Base-by-base conservation (phyloP, 1,140 invertebrate genomes). In the Ceratitis capitata region DNA sequence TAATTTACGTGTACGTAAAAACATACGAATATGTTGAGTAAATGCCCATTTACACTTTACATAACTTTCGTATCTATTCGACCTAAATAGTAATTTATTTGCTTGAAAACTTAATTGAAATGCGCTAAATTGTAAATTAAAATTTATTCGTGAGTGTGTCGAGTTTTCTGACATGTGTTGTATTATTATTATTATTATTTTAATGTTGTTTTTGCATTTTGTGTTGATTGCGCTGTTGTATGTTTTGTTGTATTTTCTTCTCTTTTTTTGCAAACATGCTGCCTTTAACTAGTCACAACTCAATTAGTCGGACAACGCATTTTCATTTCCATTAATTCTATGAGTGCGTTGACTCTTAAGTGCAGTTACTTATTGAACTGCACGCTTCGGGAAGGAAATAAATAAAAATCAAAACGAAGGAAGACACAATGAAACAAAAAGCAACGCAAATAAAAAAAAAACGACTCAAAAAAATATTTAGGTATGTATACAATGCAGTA, bases 281-380 rank as follows among this genome's bases (percentile, higher is more conserved):
- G 29, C 16, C 3, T 69, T 69, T 69, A 78, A n/a, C 69, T 78
- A 78, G 69, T 45, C 35, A 26, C 69, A 78, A 47, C 39, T 78
- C 69, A 78, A 78, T 78, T 78, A 78, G 69, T 45, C 19, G 19
- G n/a, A n/a, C 69, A 16, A 78, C 69, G 69, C 69, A 23, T 78
- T 78, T 78, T n/a, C 35, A 78, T 78, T 74, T 74, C 10, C 69
- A 45, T 45, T 42, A 26, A 45, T 23, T 45, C 69, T 19, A 42
- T 39, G 35, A 74, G n/a, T n/a, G n/a, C 64, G 16, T 74, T 74
- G 64, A 74, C 35, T 42, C 19, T n/a, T 6, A 42, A 78, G 69
- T 10, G 42, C 69, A 12, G 9, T 23, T 7, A 45, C 10, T 78
- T 23, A 35, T 78, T n/a, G 39, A 78, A 78, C 64, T 39, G 39